Evolutionary conservation across 2,888 invertebrate species (phyloP), one percentile per base, ranked within the genome.

Genomic region (Panopea generosa): DNA sequence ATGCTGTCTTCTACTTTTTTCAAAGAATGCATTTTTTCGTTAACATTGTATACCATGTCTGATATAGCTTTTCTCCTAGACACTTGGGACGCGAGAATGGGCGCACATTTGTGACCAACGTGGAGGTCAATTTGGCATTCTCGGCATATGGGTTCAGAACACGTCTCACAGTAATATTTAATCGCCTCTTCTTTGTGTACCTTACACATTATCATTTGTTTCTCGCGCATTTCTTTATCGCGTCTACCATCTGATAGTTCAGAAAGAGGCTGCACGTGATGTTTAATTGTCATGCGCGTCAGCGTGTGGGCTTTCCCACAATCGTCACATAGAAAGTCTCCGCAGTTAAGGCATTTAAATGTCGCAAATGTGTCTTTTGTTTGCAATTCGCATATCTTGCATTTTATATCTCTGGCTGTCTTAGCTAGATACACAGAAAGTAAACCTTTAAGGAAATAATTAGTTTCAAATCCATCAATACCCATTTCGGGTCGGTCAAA

Each of bases 251-350:
- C 70, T 6, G 69, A 66, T 11, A 84, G 61, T 2, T 83, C 82
- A 38, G 76, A 69, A 16, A 82, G 69, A 22, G 80, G 71, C 26
- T 60, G 60, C 0, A 84, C 82, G 9, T 67, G 50, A 49, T 84
- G 84, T 2, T 73, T 73, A 52, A 84, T 72, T 2, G 84, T 84
- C 69, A 81, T 68, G 11, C 84, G 74, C 24, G 84, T 84, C 6
- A 77, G 59, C 2, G 72, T 81, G 53, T 84, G 84, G 26, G 77
- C 81, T 7, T 57, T 77, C 14, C 80, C 75, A 56, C 82, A 83
- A 27, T 72, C 70, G 11, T 72, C 73, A 47, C 84, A 84, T 20
- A 84, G 73, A 45, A 82, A 75, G 63, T 84, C 84, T 16, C 75
- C 81, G 56, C 84, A 84, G 38, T 74, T 76, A 2, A 84, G 56